Evolutionary conservation across 1,140 invertebrate species (phyloP), one percentile per base, ranked within the genome.

Genomic region (Mercenaria mercenaria): DNA sequence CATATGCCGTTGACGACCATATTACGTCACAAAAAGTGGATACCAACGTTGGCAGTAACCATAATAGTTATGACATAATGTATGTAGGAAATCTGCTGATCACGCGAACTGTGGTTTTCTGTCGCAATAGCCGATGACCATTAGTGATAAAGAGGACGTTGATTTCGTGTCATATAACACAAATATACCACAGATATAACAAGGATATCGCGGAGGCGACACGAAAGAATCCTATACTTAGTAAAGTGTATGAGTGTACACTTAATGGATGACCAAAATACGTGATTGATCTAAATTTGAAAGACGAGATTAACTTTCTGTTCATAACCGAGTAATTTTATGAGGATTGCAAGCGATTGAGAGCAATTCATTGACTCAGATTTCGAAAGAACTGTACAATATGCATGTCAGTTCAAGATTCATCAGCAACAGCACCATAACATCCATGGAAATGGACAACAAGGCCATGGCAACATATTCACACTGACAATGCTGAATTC

Each of bases 321-420:
- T 91, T 0, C 23, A 90, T 64, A 61, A 93, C 67, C 91, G 72
- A 18, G 91, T 83, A 79, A 15, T 91, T 4, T 34, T 93, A 52
- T 92, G 91, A 91, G 91, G 88, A 32, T 76, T 89, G 20, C 50
- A 90, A 0, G 84, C 92, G 20, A 96, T 56, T 94, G 93, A 69
- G 29, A 90, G 18, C 47, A 92, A 79, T 91, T 96, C 2, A 95
- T 97, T 0, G 96, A 97, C 89, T 41, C 90, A 32, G 95, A 96
- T 11, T 96, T 97, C 52, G 95, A 96, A 87, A 43, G 91, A 26
- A 90, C 93, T 32, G 93, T 96, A 8, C 96, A 95, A 89, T 32
- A 76, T n/a, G n/a, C n/a, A n/a, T n/a, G n/a, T n/a, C n/a, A n/a
- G n/a, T n/a, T n/a, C n/a, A n/a, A n/a, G n/a, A 81, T 64, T 69